Conservation (phyloP, 1,140 invertebrate genomes). For the Megalopta genalis region DNA sequence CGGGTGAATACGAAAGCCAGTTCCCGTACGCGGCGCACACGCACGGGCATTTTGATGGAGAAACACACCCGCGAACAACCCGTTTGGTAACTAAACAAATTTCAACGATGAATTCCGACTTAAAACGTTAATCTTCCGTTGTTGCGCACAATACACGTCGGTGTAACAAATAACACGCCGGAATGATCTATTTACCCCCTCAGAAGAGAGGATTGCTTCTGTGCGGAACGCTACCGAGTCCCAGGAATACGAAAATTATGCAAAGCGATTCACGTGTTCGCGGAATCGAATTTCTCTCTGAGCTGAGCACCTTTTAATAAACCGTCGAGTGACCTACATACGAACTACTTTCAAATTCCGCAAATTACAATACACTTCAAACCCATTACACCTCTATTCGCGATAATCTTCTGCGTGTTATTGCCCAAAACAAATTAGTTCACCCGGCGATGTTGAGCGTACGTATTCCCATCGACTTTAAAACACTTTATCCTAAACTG, state of each 20-base stretch:
- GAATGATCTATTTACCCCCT: not conserved
- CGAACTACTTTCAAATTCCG: no score
- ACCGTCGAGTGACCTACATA: not conserved
- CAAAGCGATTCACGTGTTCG: no score
- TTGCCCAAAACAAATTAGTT: no score
- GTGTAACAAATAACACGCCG: not conserved
- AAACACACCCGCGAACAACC: slow-evolving; percentile 8
- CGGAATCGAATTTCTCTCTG: no score
- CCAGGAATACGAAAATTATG: not conserved
- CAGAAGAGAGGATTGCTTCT: not conserved
- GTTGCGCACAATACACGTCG: no score
- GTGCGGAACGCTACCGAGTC: not conserved
- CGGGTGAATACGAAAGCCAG: slow-evolving; percentile 28
- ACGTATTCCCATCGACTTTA: no score
- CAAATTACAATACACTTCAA: no score
- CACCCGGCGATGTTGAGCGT: no score
- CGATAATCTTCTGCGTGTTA: no score
- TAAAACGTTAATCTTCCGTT: not conserved
- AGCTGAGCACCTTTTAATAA: not conserved
- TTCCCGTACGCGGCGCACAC: not conserved
- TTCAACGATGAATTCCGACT: not conserved
- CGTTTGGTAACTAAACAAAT: slow-evolving; percentile 17
- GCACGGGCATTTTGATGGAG: slow-evolving; percentile 24
- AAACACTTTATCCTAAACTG: no score
- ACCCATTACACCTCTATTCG: no score